Base-by-base conservation (phyloP, 2,113 vertebrate genomes). In the Sinosuthora webbiana region DNA sequence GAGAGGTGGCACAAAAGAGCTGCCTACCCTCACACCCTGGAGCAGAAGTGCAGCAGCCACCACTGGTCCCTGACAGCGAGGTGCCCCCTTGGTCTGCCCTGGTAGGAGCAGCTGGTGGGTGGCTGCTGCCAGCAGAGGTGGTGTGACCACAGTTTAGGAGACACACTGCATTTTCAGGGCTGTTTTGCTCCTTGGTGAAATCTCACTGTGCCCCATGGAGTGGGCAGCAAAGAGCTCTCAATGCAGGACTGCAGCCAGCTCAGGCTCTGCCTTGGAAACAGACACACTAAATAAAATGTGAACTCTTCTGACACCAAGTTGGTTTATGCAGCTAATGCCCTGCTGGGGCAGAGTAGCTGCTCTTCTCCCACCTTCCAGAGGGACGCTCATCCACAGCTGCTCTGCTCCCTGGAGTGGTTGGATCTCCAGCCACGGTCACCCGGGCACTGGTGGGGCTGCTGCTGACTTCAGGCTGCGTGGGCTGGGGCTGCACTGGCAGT, bases 41-140 rank as follows among this genome's bases (percentile, higher is more conserved):
- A 52, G 55, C 56, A 77, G 74, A 44, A 24, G 22, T 20, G 57
- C 69, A 59, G 81, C 60, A 57, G 56, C 31, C 57, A 39, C 41
- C 0, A 0, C n/a, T 20, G 33, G 25, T 14, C 7, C 52, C 56
- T 10, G 49, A 6, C 35, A 25, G 39, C 0, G 0, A 55, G 39
- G 27, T 67, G 24, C 4, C 31, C 83, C 33, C 53, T 79, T 1
- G 0, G 15, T 28, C 52, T 64, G 64, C 21, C 57, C 63, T 5
- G 4, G 52, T 78, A 56, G 3, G 0, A 50, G 78, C 52, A 25
- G 57, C n/a, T 6, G 4, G 9, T 20, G 28, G 0, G 2, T 7
- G 56, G 27, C 55, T 47, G 55, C 27, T 18, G 7, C 47, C 70
- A 62, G 56, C 37, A 6, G 15, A 10, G 67, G 25, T 3, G 3